These are phyloP conservation scores for Dendrolimus pini DNA, from an alignment of 2,888 invertebrate genomes.

Conservation along the genomic window DNA sequence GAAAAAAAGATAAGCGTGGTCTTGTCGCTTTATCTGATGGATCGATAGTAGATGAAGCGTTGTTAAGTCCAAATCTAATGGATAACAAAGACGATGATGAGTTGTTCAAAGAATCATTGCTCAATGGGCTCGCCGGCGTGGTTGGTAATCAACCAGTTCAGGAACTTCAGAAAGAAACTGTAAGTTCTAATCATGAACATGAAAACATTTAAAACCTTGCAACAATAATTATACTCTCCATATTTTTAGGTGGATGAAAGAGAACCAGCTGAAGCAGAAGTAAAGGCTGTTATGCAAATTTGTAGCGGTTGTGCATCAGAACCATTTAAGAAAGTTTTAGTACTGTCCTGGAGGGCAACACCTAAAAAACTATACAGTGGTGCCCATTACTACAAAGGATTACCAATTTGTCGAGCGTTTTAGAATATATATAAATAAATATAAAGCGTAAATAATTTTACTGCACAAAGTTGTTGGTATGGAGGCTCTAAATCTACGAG, in stretches of 20 bases:
- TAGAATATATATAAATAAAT: no score
- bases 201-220: no score
- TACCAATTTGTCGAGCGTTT: conserved; percentile 80
- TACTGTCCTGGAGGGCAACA: conserved; percentile 85
- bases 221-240: no score
- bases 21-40: conserved; percentile 81
- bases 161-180: conserved; percentile 78
- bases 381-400: conserved; percentile 81
- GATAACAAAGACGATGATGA: conserved; percentile 48
- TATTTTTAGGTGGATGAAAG: conserved; percentile 79
- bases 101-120: conserved; percentile 70
- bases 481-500: no score
- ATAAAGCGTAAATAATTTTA: no score
- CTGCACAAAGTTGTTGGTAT: no score
- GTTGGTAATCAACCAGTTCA: conserved; percentile 79
- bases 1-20: conserved; percentile 80
- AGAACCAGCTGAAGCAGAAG: conserved; percentile 90
- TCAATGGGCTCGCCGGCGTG: conserved; percentile 82
- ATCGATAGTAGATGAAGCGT: conserved; percentile 80
- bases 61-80: conserved; percentile 55
- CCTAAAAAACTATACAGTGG: conserved; percentile 85
- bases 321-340: conserved; percentile 87
- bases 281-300: conserved; percentile 85
- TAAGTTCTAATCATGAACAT: conserved; percentile 30
- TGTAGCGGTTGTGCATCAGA: conserved; percentile 86